A percentile compares a stretch with the other conserved stretches of the same genome.
Conservation (phyloP, 2,113 vertebrate genomes). For the Pavo muticus region DNA sequence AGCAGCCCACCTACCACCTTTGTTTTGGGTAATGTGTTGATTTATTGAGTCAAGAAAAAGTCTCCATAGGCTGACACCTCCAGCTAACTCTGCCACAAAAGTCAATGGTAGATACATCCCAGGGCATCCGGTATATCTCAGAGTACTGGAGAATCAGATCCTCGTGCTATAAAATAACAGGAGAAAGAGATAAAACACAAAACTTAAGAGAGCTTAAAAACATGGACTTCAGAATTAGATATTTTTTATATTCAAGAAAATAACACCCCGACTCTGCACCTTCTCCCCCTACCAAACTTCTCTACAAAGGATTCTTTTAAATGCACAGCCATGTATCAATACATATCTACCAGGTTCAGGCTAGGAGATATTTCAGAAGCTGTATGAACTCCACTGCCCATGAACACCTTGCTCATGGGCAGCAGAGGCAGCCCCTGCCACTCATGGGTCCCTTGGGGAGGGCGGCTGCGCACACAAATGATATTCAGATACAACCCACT, state of each 20-base stretch:
- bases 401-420: neutral
- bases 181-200: neutral
- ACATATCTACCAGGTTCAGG: neutral
- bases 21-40: neutral
- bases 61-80: neutral
- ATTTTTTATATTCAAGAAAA: neutral
- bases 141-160: neutral
- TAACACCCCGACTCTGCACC: neutral
- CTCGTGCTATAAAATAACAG: neutral
- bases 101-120: neutral
- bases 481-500: neutral
- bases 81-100: neutral
- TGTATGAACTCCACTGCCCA: neutral
- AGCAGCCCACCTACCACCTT: neutral
- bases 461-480: neutral
- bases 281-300: neutral
- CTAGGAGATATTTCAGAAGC: neutral
- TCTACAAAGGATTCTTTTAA: neutral
- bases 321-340: accelerated
- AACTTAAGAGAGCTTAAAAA: neutral
- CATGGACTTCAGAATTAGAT: neutral
- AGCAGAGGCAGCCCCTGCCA: neutral
- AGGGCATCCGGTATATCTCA: neutral
- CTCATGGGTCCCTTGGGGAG: neutral
- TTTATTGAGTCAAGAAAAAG: neutral